Conservation (phyloP, 1,140 invertebrate genomes). For the Pogonus chalceus region DNA sequence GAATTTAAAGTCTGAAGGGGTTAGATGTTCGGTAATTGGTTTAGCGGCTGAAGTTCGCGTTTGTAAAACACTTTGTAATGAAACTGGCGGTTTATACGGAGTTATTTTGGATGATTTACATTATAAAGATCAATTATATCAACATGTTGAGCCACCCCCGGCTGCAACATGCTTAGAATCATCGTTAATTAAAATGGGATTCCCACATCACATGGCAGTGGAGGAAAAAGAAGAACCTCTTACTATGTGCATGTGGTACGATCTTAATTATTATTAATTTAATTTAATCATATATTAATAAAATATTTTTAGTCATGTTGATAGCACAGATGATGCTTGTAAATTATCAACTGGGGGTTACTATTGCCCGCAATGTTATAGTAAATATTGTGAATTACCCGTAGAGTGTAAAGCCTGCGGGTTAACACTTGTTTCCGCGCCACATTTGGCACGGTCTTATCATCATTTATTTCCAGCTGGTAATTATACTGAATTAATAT, state of each 20-base stretch:
- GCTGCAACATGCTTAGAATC: constrained; percentile 69
- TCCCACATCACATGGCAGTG: constrained; percentile 59
- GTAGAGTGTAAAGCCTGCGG: constrained; percentile 93
- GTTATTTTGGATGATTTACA: constrained; percentile 88
- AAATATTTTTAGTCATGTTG: constrained; percentile 59
- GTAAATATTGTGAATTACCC: constrained; percentile 96
- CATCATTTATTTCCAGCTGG: constrained; percentile 92
- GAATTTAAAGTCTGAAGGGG: constrained; percentile 57
- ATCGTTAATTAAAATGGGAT: constrained; percentile 87
- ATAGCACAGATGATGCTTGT: constrained; percentile 54
- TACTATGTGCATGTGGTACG: constrained; percentile 79
- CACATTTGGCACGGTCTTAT: constrained; percentile 92
- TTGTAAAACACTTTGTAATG: constrained; percentile 71
- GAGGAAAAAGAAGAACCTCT: constrained; percentile 56
- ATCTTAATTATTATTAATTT: constrained; percentile 15
- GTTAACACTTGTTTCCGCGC: constrained; percentile 92
- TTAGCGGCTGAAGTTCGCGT: constrained; percentile 90
- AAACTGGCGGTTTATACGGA: constrained; percentile 76
- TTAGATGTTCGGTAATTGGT: constrained; percentile 89
- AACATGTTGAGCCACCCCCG: constrained; percentile 80
- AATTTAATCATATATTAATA: constrained; percentile 5
- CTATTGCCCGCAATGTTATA: constrained; percentile 91
- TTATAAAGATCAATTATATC: constrained; percentile 67
- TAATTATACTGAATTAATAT: constrained; percentile 62
- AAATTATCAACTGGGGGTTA: constrained; percentile 69